These are phyloP conservation scores for Tringa solitaria DNA, from an alignment of 2,113 vertebrate genomes.

Conservation along the genomic window DNA sequence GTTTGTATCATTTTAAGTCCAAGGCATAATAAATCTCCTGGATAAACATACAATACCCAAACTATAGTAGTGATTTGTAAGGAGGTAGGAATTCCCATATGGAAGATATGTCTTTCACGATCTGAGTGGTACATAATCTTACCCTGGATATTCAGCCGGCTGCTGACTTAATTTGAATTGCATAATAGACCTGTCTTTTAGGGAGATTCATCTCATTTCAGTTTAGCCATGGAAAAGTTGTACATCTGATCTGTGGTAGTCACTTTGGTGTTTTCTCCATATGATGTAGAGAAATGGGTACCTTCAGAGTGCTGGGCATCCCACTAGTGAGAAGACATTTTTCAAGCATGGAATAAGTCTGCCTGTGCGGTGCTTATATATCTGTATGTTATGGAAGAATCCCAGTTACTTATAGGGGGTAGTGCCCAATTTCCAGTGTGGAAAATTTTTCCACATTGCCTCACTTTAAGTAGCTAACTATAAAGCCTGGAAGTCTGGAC, in stretches of 20 bases:
- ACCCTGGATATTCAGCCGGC: background rate
- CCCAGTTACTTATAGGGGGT: background rate
- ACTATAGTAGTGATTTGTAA: background rate
- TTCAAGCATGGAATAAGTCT: background rate
- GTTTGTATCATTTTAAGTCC: background rate
- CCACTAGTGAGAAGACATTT: background rate
- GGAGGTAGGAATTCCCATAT: background rate
- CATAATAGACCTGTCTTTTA: background rate
- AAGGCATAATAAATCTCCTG: background rate
- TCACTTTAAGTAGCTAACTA: background rate
- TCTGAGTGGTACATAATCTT: background rate
- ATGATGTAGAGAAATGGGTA: background rate
- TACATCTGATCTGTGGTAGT: background rate
- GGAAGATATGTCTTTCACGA: rapidly evolving
- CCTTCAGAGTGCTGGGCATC: background rate
- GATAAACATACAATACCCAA: background rate
- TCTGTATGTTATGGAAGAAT: background rate
- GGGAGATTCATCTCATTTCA: background rate
- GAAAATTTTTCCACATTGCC: background rate
- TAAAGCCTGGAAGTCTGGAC: background rate
- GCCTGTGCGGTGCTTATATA: background rate
- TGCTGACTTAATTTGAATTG: background rate
- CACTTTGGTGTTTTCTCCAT: background rate
- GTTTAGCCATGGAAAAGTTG: background rate
- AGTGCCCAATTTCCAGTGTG: background rate